Evolutionary conservation across 2,113 vertebrate genomes (phyloP).

Genomic region (Machaerirhynchus nigripectus): DNA sequence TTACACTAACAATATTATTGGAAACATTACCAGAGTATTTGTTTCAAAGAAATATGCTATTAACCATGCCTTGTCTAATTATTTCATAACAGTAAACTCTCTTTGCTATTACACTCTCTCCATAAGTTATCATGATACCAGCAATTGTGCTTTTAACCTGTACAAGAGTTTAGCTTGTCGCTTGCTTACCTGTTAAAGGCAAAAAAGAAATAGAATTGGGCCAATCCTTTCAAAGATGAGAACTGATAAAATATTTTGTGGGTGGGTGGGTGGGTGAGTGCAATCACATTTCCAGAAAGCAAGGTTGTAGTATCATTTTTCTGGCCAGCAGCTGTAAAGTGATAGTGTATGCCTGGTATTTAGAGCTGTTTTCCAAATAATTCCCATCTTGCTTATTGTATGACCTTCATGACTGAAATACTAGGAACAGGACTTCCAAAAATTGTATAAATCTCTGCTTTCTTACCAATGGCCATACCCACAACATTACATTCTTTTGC

Average conservation of each 20-base stretch:
- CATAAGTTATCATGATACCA: not conserved
- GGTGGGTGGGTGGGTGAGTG: not conserved
- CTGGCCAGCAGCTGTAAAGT: not conserved
- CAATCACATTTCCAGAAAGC: not conserved
- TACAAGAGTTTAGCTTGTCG: not conserved
- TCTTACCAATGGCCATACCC: not conserved
- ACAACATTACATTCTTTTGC: accelerated
- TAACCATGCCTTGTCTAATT: not conserved
- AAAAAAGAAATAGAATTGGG: not conserved
- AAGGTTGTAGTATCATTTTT: not conserved
- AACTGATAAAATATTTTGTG: not conserved
- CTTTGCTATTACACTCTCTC: not conserved
- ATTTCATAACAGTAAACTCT: not conserved
- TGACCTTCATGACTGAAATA: not conserved
- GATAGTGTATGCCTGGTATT: not conserved
- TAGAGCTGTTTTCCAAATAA: not conserved
- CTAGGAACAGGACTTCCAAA: not conserved
- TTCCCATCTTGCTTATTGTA: not conserved
- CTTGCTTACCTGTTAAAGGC: not conserved
- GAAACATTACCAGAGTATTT: not conserved
- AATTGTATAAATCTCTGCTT: not conserved
- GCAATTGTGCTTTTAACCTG: not conserved
- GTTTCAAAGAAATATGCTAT: not conserved
- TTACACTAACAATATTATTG: not conserved
- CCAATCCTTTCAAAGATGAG: not conserved